A percentile compares a stretch with the other conserved stretches of the same genome.
phyloP scores from a whole-genome alignment of 2,113 vertebrate genomes.

The Amblyopsis rosae region DNA sequence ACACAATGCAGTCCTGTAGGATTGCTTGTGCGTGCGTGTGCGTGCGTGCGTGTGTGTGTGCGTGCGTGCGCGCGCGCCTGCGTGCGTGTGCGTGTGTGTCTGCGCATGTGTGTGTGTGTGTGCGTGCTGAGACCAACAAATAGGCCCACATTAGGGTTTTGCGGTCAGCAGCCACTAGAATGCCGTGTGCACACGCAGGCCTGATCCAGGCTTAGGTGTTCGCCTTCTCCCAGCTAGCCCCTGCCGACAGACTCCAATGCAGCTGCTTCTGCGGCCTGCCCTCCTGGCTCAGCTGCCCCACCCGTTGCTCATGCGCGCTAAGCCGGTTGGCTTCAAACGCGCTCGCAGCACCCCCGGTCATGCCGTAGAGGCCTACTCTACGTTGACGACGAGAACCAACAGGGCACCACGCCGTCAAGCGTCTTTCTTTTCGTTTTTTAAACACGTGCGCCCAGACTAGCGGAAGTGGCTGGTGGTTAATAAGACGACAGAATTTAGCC shows the following conservation, averaged over 20 bases:
- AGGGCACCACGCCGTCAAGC: conserved; percentile 9
- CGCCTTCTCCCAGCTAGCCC: conserved; percentile 52
- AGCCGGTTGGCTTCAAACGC: conserved; percentile 2
- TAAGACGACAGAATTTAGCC: conserved; percentile 68
- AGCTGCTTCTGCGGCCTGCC: conserved; percentile 23
- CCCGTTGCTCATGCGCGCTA: conserved; percentile 5
- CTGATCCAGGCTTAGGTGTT: conserved; percentile 53
- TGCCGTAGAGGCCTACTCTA: not conserved
- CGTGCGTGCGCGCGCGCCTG: not conserved
- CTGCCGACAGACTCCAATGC: conserved; percentile 40
- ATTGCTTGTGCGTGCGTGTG: conserved; percentile 7
- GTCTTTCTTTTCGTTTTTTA: not conserved
- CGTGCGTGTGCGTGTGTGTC: too few species aligned
- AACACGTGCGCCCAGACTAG: too few species aligned
- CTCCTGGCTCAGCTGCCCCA: conserved; percentile 10
- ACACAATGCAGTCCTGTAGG: conserved; percentile 56
- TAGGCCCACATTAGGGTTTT: not conserved
- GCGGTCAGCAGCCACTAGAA: conserved; percentile 36
- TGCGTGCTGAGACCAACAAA: conserved; percentile 24
- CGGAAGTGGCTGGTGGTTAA: conserved; percentile 35
- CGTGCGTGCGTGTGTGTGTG: conserved; percentile 7
- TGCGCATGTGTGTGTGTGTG: not conserved
- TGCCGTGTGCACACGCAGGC: conserved; percentile 32
- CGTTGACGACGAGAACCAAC: not conserved
- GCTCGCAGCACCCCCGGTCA: not conserved